Base-by-base conservation (phyloP, 2,888 invertebrate genomes). In the Amphipoea lucens region DNA sequence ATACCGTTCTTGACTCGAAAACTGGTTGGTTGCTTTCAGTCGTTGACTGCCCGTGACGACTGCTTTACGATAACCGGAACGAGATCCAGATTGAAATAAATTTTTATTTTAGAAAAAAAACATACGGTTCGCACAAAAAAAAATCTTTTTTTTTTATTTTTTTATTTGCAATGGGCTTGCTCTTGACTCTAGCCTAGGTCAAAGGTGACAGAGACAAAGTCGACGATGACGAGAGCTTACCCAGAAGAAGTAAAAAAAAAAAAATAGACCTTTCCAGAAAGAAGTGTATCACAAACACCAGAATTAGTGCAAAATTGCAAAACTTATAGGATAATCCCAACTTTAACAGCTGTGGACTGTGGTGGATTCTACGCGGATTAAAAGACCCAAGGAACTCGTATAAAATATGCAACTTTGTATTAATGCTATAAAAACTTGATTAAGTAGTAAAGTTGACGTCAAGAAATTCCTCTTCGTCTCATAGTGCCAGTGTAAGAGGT, bases 321-420 rank as follows among this genome's bases (percentile, higher is more conserved):
- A 82, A 48, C 20, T 66, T 69, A 4, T 12, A n/a, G n/a, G 45
- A 63, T 81, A 51, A 74, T 85, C 40, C 71, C 23, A 23, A 36
- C 23, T 51, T 60, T 12, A 63, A 51, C 65, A 85, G 69, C 62
- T 81, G 62, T 48, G 54, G n/a, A 65, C 62, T 81, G 62, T 48
- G 54, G n/a, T n/a, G 48, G 65, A 48, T 74, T 60, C 42, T 65
- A 60, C 20, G 67, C 54, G 42, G 70, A 81, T 72, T 71, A 75
- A 40, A 76, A 72, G 17, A 69, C 68, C 62, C 9, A 1, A 71
- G 62, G 42, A 77, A 63, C 83, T 77, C 23, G 6, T 63, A 63
- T 85, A 62, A 75, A 75, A 72, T 81, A 74, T 77, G 86, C 83
- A 74, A 86, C 66, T 77, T 67, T 77, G 83, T 86, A 73, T 71